A percentile compares a stretch with the other conserved stretches of the same genome.
phyloP scores from a whole-genome alignment of 2,797 vertebrate genomes.

The Artibeus jamaicensis region DNA sequence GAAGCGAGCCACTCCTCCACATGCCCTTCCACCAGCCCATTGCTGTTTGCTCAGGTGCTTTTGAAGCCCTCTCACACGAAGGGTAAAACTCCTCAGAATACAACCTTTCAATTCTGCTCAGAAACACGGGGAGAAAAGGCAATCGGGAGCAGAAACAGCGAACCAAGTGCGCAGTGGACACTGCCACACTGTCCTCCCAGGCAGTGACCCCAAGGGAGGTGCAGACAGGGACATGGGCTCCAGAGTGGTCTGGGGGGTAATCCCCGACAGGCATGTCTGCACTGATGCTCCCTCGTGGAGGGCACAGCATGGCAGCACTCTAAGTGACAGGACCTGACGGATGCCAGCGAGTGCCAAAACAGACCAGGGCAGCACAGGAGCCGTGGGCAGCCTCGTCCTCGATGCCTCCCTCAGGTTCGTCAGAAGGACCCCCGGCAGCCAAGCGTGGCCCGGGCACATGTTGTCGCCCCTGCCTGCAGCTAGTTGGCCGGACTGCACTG shows the following conservation, averaged over 20 bases:
- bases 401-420: background rate
- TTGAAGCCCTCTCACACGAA: background rate
- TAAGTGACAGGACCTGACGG: background rate
- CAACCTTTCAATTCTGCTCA: conserved; percentile 28
- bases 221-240: background rate
- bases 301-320: background rate
- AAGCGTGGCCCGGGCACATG: accelerated
- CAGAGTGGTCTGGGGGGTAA: background rate
- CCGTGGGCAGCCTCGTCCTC: background rate
- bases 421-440: background rate
- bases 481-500: background rate
- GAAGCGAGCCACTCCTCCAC: background rate
- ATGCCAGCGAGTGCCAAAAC: background rate
- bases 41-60: background rate
- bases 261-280: background rate
- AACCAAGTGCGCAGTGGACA: background rate
- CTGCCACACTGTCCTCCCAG: background rate
- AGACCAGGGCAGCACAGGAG: background rate
- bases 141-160: background rate
- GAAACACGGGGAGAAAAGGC: background rate
- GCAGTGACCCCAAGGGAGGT: background rate
- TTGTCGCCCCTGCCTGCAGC: accelerated
- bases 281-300: background rate
- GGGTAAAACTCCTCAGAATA: background rate
- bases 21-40: background rate